These are phyloP conservation scores for Caligus rogercresseyi DNA, from an alignment of 1,140 invertebrate species.

Conservation along the genomic window DNA sequence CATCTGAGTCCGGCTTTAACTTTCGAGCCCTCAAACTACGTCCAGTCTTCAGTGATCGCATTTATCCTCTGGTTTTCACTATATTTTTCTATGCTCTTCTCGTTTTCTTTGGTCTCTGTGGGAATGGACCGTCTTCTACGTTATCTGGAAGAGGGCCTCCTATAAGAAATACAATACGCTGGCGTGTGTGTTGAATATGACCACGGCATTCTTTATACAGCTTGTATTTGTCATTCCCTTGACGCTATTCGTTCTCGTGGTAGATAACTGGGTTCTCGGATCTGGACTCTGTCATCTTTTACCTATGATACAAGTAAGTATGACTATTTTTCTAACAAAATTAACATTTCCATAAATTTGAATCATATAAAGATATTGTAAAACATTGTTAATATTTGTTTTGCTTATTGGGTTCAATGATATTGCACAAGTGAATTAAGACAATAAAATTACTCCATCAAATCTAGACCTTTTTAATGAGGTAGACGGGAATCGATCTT, in stretches of 20 bases:
- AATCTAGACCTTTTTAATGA: no score
- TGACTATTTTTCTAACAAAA: no score
- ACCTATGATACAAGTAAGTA: constrained; percentile 9
- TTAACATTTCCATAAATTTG: no score
- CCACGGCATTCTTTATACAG: neutral
- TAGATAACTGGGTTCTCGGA: constrained; percentile 12
- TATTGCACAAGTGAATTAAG: no score
- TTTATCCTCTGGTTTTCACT: neutral
- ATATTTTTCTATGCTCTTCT: constrained; percentile 7
- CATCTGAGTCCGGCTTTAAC: neutral
- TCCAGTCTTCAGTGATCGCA: constrained; percentile 1
- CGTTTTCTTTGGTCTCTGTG: neutral
- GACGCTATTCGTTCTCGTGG: constrained; percentile 6
- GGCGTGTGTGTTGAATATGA: constrained; percentile 5
- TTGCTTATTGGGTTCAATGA: no score
- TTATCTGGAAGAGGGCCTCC: neutral
- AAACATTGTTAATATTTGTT: no score
- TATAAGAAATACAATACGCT: constrained; percentile 5
- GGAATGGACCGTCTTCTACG: neutral
- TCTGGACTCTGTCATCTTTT: constrained; percentile 4
- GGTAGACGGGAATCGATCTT: no score
- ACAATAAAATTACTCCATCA: no score
- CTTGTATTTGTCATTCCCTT: constrained; percentile 7
- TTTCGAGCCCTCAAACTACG: neutral
- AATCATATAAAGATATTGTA: no score